These are phyloP conservation scores for Heliconius charithonia DNA, from an alignment of 2,888 invertebrate species.

Conservation along the genomic window DNA sequence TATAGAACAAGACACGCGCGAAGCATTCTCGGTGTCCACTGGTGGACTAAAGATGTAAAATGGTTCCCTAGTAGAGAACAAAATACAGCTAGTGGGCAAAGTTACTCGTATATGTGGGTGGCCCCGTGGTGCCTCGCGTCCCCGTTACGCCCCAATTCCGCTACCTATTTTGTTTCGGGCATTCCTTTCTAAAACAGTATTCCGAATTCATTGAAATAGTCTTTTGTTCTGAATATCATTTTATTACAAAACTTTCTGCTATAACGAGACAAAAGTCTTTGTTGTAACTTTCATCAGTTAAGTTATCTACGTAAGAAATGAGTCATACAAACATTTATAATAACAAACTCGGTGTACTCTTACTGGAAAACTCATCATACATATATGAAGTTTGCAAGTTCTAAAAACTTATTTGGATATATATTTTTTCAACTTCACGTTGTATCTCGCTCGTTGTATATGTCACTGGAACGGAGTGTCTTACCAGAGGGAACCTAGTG, in stretches of 20 bases:
- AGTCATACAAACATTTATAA: slow-evolving; percentile 22
- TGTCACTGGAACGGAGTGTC: no score
- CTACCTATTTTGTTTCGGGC: not conserved
- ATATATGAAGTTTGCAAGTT: not conserved
- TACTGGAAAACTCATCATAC: not conserved
- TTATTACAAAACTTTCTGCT: slow-evolving; percentile 24
- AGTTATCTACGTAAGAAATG: slow-evolving; percentile 21
- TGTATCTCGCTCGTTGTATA: no score
- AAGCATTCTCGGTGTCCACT: no score
- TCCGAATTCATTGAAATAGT: slow-evolving; percentile 13
- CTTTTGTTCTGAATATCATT: slow-evolving; percentile 21
- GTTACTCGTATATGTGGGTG: no score
- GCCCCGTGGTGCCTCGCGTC: no score
- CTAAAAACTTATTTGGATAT: not conserved
- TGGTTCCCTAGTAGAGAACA: no score
- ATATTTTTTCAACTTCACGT: no score
- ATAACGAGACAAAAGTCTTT: slow-evolving; percentile 26
- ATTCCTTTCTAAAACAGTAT: slow-evolving; percentile 5
- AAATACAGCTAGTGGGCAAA: no score
- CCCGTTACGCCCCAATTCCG: no score
- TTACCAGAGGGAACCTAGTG: no score
- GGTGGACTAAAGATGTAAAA: no score
- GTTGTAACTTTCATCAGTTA: slow-evolving; percentile 21
- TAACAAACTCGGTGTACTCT: slow-evolving; percentile 11
- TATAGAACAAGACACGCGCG: no score